A percentile compares a stretch with the other conserved stretches of the same genome.
Conservation (phyloP, 2,888 invertebrate species). For the Drosophila subsilvestris region DNA sequence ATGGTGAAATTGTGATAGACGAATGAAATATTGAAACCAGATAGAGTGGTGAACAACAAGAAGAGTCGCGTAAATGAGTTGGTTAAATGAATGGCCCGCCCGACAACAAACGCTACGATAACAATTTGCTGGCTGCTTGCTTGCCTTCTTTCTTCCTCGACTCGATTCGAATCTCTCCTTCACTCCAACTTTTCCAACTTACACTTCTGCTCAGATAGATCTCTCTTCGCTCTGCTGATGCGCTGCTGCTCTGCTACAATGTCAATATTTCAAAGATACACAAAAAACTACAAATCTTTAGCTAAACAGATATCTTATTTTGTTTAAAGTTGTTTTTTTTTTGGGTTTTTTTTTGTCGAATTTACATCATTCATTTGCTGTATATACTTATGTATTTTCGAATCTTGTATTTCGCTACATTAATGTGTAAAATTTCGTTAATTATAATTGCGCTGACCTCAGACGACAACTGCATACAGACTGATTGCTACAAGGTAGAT, state of each 20-base stretch:
- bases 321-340: background rate
- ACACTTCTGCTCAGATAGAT: conserved; percentile 10
- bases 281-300: conserved; percentile 45
- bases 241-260: conserved; percentile 35
- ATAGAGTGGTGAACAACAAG: conserved; percentile 30
- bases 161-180: conserved; percentile 21
- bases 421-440: conserved; percentile 65
- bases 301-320: conserved; percentile 39
- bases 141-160: conserved; percentile 40
- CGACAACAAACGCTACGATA: conserved; percentile 52
- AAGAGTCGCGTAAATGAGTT: conserved; percentile 19
- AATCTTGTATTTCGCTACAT: conserved; percentile 70
- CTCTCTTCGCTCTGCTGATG: conserved; percentile 6
- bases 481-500: conserved; percentile 69
- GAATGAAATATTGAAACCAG: conserved; percentile 39
- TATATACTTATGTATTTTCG: conserved; percentile 52
- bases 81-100: conserved; percentile 35
- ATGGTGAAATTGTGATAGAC: conserved; percentile 45
- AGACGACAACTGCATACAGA: conserved; percentile 56
- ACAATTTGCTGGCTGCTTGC: conserved; percentile 46
- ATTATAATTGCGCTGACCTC: conserved; percentile 66
- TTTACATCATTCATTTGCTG: conserved; percentile 60
- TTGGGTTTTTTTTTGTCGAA: conserved; percentile 44
- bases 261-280: conserved; percentile 34
- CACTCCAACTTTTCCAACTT: conserved; percentile 1